These are phyloP conservation scores for Cactoblastis cactorum DNA, from an alignment of 2,888 invertebrate genomes.

Conservation along the genomic window DNA sequence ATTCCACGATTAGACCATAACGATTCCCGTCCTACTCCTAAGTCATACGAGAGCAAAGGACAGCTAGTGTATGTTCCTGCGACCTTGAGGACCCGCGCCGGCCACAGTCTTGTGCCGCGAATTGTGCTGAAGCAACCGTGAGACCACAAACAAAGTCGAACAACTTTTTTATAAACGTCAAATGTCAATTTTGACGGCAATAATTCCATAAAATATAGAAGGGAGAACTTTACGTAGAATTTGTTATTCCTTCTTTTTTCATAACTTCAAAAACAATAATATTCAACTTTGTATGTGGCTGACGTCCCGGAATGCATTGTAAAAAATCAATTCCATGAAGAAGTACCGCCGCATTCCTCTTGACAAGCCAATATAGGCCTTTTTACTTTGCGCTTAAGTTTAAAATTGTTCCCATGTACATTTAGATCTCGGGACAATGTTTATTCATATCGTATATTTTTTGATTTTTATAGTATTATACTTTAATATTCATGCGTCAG, in stretches of 20 bases:
- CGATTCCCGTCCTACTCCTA: neutral
- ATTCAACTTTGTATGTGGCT: neutral
- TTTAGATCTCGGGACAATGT: conserved; percentile 3
- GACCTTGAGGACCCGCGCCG: neutral
- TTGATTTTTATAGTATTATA: too few relatives aligned
- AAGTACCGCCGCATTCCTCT: conserved; percentile 19
- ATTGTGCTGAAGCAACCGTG: conserved; percentile 21
- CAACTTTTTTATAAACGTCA: neutral
- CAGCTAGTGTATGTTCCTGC: neutral
- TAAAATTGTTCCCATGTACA: conserved; percentile 12
- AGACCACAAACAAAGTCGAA: neutral
- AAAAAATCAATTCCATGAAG: conserved; percentile 52
- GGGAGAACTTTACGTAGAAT: too few relatives aligned
- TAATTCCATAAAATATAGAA: too few relatives aligned
- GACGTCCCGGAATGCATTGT: conserved; percentile 23
- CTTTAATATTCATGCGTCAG: too few relatives aligned
- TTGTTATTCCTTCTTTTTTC: too few relatives aligned
- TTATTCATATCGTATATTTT: neutral
- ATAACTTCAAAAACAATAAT: neutral
- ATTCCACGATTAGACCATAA: neutral
- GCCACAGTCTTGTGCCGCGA: conserved; percentile 45
- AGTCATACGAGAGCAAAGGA: neutral
- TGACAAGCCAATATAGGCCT: conserved; percentile 13
- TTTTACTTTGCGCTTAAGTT: conserved; percentile 2
- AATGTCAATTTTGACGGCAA: too few relatives aligned